Percentiles rank a stretch among this genome's conserved stretches.
Conservation (phyloP, 1,140 invertebrate species). For the Galendromus occidentalis region DNA sequence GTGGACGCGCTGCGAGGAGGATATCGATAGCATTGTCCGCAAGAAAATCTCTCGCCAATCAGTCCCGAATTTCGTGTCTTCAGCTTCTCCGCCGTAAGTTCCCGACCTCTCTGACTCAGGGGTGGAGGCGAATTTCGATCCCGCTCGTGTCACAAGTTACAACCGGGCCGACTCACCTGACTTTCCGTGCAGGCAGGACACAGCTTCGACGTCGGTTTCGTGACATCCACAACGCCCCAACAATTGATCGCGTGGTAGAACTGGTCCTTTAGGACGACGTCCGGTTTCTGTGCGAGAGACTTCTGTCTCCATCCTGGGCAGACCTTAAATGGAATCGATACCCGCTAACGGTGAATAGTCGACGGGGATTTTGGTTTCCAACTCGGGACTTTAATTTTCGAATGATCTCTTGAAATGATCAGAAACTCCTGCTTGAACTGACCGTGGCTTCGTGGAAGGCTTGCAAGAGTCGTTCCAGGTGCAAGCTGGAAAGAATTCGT, state of each 20-base stretch:
- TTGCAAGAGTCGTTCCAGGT: constrained; percentile 1
- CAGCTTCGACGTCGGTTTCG: background rate
- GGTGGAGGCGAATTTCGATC: too few species aligned
- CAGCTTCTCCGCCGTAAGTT: too few species aligned
- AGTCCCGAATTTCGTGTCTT: too few species aligned
- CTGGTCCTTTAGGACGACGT: background rate
- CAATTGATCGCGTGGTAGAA: background rate
- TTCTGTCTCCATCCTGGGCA: background rate
- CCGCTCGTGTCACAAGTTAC: too few species aligned
- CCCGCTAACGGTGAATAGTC: too few species aligned
- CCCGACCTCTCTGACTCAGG: too few species aligned
- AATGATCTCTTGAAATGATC: too few species aligned
- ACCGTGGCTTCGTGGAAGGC: background rate
- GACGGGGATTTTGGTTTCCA: too few species aligned
- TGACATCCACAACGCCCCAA: background rate
- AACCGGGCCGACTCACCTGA: background rate
- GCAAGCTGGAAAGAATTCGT: background rate
- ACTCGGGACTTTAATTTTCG: too few species aligned
- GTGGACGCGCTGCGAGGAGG: background rate
- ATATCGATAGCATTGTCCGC: background rate
- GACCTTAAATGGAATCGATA: background rate
- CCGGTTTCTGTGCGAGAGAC: background rate
- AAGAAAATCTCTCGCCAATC: too few species aligned
- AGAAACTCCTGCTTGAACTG: background rate
- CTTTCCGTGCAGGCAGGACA: background rate